Percentiles rank a stretch among this genome's conserved stretches.
Conservation (phyloP, 2,888 invertebrate species). For the Orchesellides sinensis region DNA sequence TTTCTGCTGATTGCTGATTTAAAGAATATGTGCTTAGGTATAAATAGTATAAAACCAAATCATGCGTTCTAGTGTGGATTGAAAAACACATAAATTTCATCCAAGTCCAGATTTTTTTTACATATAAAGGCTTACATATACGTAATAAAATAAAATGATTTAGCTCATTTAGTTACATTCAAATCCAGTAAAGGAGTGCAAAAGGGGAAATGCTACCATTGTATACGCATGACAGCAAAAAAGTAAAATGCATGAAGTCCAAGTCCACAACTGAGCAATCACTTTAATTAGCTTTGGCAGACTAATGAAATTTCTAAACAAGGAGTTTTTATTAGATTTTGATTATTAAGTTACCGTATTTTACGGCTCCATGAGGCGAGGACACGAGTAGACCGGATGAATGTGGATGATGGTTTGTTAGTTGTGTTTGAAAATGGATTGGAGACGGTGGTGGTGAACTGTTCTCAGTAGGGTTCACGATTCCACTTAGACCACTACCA, state of each 20-base stretch:
- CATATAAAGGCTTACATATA: too few species aligned
- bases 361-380: conserved; percentile 26
- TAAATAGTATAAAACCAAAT: too few species aligned
- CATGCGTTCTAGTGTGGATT: too few species aligned
- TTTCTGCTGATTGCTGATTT: too few species aligned
- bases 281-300: conserved; percentile 57
- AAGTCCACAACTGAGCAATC: not conserved
- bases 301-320: conserved; percentile 49
- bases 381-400: conserved; percentile 13
- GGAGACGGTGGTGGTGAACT: conserved; percentile 29
- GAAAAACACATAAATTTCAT: too few species aligned
- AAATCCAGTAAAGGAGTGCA: too few species aligned
- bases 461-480: conserved; percentile 6
- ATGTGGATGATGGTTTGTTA: conserved; percentile 21
- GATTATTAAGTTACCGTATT: conserved; percentile 64
- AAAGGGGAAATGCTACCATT: too few species aligned
- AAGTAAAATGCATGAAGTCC: not conserved
- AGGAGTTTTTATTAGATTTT: conserved; percentile 52
- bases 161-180: too few species aligned
- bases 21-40: too few species aligned
- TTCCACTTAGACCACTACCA: not conserved
- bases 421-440: conserved; percentile 41
- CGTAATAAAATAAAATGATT: too few species aligned
- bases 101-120: too few species aligned
- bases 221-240: too few species aligned